These are phyloP conservation scores for Neelides folsomi DNA, from an alignment of 2,888 invertebrate genomes.

Conservation along the genomic window DNA sequence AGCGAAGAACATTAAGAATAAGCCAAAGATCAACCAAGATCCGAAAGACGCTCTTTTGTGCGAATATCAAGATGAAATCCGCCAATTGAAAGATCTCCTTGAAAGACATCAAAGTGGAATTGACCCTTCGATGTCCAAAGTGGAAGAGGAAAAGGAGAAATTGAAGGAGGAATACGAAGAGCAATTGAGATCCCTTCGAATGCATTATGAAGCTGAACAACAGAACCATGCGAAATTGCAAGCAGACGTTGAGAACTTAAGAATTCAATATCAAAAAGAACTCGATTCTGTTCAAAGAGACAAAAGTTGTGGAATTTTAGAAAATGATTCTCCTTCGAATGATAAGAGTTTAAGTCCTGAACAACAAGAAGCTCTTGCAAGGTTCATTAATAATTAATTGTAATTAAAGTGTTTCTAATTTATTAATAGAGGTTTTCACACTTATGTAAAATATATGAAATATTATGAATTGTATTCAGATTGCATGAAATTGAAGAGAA, in stretches of 20 bases:
- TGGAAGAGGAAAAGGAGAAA: conserved; percentile 37
- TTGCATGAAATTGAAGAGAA: conserved; percentile 54
- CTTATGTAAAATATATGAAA: no score
- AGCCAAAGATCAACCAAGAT: conserved; percentile 73
- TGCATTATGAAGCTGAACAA: conserved; percentile 48
- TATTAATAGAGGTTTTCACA: no score
- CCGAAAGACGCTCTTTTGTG: conserved; percentile 61
- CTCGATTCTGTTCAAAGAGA: conserved; percentile 36
- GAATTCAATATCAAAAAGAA: conserved; percentile 45
- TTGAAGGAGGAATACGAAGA: conserved; percentile 44
- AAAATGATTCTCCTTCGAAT: conserved; percentile 5
- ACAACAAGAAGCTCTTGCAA: conserved; percentile 41
- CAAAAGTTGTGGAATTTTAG: conserved; percentile 4
- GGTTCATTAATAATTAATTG: conserved; percentile 34
- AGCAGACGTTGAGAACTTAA: conserved; percentile 46
- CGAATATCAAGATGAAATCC: conserved; percentile 72
- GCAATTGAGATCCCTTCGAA: conserved; percentile 39
- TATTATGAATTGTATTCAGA: conserved; percentile 38
- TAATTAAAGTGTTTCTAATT: no score
- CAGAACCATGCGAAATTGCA: conserved; percentile 46
- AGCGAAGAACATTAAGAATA: conserved; percentile 74
- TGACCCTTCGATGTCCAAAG: conserved; percentile 11
- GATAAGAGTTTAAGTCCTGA: conserved; percentile 33
- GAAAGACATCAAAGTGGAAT: conserved; percentile 21
- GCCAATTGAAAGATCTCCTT: conserved; percentile 50